Conservation (phyloP, 2,888 invertebrate genomes). For the Stenolophus ochropezus region DNA sequence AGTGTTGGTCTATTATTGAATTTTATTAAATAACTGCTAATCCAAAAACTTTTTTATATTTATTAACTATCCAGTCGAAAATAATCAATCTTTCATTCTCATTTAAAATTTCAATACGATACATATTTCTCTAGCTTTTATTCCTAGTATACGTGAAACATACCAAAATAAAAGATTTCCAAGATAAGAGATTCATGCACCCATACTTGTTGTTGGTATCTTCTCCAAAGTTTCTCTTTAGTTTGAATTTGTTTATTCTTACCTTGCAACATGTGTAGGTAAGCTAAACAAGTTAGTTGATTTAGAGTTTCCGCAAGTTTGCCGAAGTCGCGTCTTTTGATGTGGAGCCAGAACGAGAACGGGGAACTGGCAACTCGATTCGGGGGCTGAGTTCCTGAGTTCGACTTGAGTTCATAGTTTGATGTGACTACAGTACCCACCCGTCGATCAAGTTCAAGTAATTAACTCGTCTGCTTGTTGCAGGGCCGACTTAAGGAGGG, state of each 20-base stretch:
- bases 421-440: conserved; percentile 18
- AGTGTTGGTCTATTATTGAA: no score
- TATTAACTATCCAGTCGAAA: no score
- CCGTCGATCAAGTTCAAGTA: conserved; percentile 17
- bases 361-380: neutral
- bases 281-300: conserved; percentile 26
- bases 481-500: neutral
- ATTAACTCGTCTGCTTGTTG: conserved; percentile 19
- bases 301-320: conserved; percentile 34
- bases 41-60: no score
- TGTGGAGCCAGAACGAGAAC: neutral
- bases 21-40: no score
- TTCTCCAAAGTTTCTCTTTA: neutral
- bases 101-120: no score
- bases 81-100: no score
- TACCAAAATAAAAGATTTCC: no score
- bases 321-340: conserved; percentile 17
- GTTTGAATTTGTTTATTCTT: neutral
- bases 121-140: no score
- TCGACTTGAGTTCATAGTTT: conserved; percentile 18
- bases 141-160: no score
- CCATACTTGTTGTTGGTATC: no score
- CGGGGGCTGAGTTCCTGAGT: neutral
- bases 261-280: neutral
- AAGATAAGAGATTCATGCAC: no score